phyloP scores from a whole-genome alignment of 1,140 invertebrate species.

The Homalodisca vitripennis region DNA sequence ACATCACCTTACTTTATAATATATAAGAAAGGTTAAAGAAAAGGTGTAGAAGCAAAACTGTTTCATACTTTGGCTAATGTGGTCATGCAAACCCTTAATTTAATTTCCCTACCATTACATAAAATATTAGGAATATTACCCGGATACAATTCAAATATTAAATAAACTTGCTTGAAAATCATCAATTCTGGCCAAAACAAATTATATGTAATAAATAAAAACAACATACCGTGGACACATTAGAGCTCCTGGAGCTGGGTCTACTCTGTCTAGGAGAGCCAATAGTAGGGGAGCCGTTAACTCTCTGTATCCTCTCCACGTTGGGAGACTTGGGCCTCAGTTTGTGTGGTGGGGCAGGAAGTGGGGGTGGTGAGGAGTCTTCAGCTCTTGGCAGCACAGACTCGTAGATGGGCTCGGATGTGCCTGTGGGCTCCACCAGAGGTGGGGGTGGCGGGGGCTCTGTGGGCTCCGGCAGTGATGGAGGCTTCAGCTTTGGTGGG shows the following conservation, averaged over 20 bases:
- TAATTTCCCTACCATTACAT: no score
- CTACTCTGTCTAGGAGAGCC: conserved; percentile 49
- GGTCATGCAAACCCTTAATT: no score
- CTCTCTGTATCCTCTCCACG: conserved; percentile 35
- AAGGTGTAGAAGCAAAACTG: no score
- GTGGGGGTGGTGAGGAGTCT: conserved; percentile 51
- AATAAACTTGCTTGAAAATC: no score
- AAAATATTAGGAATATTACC: no score
- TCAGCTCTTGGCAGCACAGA: conserved; percentile 70
- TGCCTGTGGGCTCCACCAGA: conserved; percentile 43
- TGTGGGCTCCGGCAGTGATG: conserved; percentile 69
- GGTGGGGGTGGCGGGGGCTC: conserved; percentile 69
- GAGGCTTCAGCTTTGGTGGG: conserved; percentile 35
- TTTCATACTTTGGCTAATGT: no score
- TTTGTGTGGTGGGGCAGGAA: conserved; percentile 50
- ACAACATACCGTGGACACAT: conserved; percentile 42
- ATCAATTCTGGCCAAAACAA: no score
- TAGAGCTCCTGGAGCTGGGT: conserved; percentile 47
- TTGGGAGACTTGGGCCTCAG: conserved; percentile 47
- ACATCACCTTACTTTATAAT: no score
- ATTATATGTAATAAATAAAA: no score
- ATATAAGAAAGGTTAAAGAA: no score
- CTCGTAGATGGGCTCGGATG: conserved; percentile 80
- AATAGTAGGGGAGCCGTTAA: conserved; percentile 29
- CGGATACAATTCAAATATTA: no score